These are phyloP conservation scores for Hydraecia micacea DNA, from an alignment of 2,888 invertebrate genomes.

Conservation along the genomic window DNA sequence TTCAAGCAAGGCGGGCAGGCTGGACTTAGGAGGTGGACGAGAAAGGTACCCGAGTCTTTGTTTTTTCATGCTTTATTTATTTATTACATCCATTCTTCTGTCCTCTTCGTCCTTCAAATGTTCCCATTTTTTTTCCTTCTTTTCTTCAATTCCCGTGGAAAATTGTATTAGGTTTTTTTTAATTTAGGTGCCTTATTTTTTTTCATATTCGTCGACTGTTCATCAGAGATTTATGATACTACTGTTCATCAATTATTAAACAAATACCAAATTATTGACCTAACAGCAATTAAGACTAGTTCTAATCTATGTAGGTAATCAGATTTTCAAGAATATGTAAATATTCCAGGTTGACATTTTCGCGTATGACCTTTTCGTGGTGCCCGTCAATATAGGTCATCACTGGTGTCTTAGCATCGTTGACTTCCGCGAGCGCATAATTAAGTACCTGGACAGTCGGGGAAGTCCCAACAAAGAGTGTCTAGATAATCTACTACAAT, in stretches of 20 bases:
- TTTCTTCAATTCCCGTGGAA: background rate
- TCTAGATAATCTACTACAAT: conserved; percentile 93
- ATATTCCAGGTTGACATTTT: conserved; percentile 94
- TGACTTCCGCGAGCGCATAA: conserved; percentile 93
- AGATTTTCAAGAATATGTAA: conserved; percentile 3
- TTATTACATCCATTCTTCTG: background rate
- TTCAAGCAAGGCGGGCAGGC: conserved; percentile 94
- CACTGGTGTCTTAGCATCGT: conserved; percentile 99
- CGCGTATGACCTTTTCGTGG: conserved; percentile 94
- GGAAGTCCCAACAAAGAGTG: conserved; percentile 94
- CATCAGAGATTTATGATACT: background rate
- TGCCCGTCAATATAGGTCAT: conserved; percentile 98
- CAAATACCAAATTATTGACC: background rate
- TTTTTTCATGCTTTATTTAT: background rate
- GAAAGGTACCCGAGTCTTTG: conserved; percentile 90
- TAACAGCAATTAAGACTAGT: background rate
- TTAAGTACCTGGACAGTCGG: conserved; percentile 98
- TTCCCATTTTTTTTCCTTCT: background rate
- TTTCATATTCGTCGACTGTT: background rate
- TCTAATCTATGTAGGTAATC: background rate
- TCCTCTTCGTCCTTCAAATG: background rate
- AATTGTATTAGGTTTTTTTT: background rate
- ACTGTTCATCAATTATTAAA: background rate
- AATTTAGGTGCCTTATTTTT: background rate
- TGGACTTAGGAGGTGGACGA: conserved; percentile 97